Evolutionary conservation across 2,797 vertebrate species (phyloP).

Genomic region (Centropyge bicolor): DNA sequence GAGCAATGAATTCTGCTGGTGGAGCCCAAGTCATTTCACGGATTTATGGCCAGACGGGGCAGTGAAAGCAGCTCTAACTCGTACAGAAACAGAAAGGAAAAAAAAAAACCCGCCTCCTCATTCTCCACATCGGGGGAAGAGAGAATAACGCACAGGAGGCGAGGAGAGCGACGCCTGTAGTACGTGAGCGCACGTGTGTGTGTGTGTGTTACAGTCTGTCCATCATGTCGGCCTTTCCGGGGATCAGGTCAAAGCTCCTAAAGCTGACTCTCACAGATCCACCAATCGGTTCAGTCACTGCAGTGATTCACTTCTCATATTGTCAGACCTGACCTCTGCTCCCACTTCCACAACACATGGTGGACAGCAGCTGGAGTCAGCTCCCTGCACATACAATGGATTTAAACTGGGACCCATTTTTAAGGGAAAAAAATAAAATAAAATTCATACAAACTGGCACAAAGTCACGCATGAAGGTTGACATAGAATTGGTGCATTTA

Average conservation of each 20-base stretch:
- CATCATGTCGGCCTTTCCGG: conserved; percentile 6
- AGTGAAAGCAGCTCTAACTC: conserved; percentile 36
- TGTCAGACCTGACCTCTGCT: conserved; percentile 9
- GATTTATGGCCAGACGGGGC: conserved; percentile 58
- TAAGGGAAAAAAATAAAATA: background rate
- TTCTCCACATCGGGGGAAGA: conserved; percentile 1
- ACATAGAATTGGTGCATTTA: too few relatives aligned
- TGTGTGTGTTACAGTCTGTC: background rate
- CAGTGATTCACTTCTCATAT: background rate
- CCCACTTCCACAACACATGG: background rate
- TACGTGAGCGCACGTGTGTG: background rate
- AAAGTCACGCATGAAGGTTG: too few relatives aligned
- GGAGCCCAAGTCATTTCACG: conserved; percentile 66
- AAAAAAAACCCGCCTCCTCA: background rate
- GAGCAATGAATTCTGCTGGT: conserved; percentile 52
- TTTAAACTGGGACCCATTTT: background rate
- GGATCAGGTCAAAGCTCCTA: conserved; percentile 35
- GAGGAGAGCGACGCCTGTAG: background rate
- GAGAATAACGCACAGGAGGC: background rate
- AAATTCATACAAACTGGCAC: background rate
- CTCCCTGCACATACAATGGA: background rate
- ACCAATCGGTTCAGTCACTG: conserved; percentile 17
- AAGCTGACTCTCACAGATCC: conserved; percentile 31
- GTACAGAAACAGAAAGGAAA: conserved; percentile 15
- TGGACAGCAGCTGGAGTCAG: background rate